phyloP scores from a whole-genome alignment of 2,888 invertebrate species.

The Dolomedes plantarius region DNA sequence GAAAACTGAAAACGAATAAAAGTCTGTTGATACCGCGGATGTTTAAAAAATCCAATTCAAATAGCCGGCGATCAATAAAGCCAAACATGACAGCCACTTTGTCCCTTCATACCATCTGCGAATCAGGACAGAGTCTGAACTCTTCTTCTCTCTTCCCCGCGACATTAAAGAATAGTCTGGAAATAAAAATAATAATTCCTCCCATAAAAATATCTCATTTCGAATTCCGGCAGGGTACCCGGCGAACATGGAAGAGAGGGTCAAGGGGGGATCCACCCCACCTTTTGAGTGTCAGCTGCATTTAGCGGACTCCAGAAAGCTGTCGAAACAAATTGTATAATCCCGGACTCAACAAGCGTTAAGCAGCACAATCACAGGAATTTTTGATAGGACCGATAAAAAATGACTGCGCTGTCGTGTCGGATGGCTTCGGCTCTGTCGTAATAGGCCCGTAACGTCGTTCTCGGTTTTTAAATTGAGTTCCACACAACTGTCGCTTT shows the following conservation, averaged over 20 bases:
- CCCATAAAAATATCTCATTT: constrained; percentile 29
- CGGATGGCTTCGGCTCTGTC: neutral
- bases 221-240: constrained; percentile 30
- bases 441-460: neutral
- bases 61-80: no score
- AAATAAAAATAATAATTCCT: constrained; percentile 21
- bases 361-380: constrained; percentile 25
- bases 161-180: neutral
- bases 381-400: constrained; percentile 7
- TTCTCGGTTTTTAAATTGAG: neutral
- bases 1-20: no score
- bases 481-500: neutral
- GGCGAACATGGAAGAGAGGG: constrained; percentile 25
- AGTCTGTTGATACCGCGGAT: no score
- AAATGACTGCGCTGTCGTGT: neutral
- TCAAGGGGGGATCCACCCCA: constrained; percentile 6
- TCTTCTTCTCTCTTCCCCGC: neutral
- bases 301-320: constrained; percentile 21
- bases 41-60: no score
- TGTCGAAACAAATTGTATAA: constrained; percentile 67
- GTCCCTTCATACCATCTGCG: neutral
- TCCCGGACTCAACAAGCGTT: constrained; percentile 44
- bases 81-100: neutral
- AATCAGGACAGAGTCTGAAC: neutral
- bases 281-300: constrained; percentile 43